Evolutionary conservation across 2,113 vertebrate species (phyloP).

Genomic region (Notarius quadriscutis): DNA sequence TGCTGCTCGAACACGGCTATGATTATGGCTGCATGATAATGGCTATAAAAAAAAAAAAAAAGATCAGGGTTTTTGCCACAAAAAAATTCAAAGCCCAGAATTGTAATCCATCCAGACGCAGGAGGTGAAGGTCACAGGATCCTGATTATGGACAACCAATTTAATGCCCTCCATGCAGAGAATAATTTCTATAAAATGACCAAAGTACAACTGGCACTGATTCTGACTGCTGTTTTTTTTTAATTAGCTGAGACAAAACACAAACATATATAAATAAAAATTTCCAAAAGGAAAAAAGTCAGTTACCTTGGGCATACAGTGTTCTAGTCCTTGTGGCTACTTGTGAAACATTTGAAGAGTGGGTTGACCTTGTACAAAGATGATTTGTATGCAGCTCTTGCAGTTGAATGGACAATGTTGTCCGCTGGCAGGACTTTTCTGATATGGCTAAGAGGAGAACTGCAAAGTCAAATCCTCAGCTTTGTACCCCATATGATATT

Average conservation of each 20-base stretch:
- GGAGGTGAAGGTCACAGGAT: neutral
- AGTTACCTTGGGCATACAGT: neutral
- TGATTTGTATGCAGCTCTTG: conserved; percentile 7
- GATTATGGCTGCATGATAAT: neutral
- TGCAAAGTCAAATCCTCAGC: neutral
- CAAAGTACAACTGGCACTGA: neutral
- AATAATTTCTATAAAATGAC: neutral
- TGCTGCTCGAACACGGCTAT: neutral
- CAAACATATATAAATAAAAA: neutral
- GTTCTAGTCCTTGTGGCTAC: neutral
- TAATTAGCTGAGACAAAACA: too few species aligned
- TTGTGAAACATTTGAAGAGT: neutral
- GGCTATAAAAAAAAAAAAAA: neutral
- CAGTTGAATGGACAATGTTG: neutral
- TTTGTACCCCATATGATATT: neutral
- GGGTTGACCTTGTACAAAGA: conserved; percentile 14
- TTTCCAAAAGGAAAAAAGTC: neutral
- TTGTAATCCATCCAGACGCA: neutral
- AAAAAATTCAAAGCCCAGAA: neutral
- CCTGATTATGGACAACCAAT: neutral
- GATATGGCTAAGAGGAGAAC: neutral
- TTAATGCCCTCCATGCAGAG: neutral
- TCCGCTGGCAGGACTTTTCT: neutral
- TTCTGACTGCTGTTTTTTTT: neutral
- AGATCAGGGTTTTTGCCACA: neutral